These are phyloP conservation scores for Operophtera brumata DNA, from an alignment of 2,888 invertebrate species.

Conservation along the genomic window DNA sequence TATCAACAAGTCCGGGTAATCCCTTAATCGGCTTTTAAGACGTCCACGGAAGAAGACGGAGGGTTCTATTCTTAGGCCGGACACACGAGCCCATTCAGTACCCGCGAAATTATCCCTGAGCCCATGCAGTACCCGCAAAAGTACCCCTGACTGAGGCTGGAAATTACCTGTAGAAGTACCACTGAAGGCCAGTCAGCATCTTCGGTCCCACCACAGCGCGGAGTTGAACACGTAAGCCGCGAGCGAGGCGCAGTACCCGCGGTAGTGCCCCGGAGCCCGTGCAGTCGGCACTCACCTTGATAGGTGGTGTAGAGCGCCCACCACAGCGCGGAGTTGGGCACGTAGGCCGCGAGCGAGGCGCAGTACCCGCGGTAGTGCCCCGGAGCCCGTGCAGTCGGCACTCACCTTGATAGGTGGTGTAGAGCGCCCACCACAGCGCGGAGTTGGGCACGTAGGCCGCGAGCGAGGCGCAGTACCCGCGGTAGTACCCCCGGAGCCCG, in stretches of 20 bases:
- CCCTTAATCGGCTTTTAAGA: no score
- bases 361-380: conserved; percentile 97
- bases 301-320: conserved; percentile 97
- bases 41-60: no score
- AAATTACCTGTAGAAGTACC: conserved; percentile 98
- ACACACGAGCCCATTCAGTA: conserved; percentile 94
- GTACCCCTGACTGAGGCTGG: no score
- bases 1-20: no score
- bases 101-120: conserved; percentile 99
- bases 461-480: conserved; percentile 95
- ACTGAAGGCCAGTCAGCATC: conserved; percentile 50
- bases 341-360: conserved; percentile 95
- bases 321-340: conserved; percentile 98
- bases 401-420: conserved; percentile 95
- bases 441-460: conserved; percentile 97
- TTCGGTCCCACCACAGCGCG: conserved; percentile 99
- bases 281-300: conserved; percentile 85
- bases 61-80: no score
- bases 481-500: conserved; percentile 93
- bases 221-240: conserved; percentile 97
- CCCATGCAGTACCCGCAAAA: conserved; percentile 97
- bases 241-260: conserved; percentile 95
- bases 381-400: background rate
- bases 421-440: conserved; percentile 98
- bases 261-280: conserved; percentile 87